These are phyloP conservation scores for Cryptops parisi DNA, from an alignment of 2,888 invertebrate genomes.

Conservation along the genomic window DNA sequence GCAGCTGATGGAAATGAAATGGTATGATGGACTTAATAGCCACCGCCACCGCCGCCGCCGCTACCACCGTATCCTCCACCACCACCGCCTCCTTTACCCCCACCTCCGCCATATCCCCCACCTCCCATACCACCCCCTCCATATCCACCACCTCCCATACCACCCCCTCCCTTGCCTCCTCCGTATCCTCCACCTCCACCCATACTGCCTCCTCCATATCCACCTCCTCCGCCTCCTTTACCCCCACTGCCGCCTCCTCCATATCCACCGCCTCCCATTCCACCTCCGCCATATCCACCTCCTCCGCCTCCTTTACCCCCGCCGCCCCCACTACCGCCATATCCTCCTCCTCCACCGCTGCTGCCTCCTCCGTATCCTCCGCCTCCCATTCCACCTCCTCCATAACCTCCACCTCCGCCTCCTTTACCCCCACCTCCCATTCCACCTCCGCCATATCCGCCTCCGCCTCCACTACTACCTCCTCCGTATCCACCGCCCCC, in stretches of 20 bases:
- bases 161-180: conserved; percentile 1
- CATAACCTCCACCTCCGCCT: background rate
- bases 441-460: conserved; percentile 2
- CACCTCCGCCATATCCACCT: conserved; percentile 1
- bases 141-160: background rate
- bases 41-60: background rate
- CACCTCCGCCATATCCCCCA: background rate
- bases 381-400: background rate
- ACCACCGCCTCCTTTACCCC: background rate
- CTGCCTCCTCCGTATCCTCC: background rate
- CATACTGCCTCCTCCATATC: background rate
- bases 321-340: conserved; percentile 1
- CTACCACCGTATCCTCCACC: background rate
- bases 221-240: background rate
- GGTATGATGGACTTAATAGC: too few species aligned
- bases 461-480: background rate
- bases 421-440: background rate
- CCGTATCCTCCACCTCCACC: background rate
- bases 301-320: background rate
- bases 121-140: conserved; percentile 2
- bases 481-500: conserved; percentile 4
- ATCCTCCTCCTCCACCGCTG: background rate
- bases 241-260: conserved; percentile 2
- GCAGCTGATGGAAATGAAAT: too few species aligned
- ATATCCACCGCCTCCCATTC: conserved; percentile 1